phyloP scores from a whole-genome alignment of 1,140 invertebrate species.

The Reticulitermes speratus region DNA sequence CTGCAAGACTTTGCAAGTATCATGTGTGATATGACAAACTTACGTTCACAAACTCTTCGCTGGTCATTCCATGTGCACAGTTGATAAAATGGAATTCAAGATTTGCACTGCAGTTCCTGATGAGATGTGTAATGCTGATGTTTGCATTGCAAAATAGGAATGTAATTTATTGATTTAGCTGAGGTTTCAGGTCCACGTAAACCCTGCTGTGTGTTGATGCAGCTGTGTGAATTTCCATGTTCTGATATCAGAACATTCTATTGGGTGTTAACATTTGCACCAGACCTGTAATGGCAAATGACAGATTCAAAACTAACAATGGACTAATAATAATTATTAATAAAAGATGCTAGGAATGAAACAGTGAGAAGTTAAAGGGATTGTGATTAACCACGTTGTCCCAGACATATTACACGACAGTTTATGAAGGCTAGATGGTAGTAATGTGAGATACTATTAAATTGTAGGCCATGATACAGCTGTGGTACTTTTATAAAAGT shows the following conservation, averaged over 20 bases:
- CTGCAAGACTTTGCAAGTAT: neutral
- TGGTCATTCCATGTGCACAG: neutral
- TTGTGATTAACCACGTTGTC: neutral
- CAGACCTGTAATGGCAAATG: neutral
- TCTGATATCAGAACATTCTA: neutral
- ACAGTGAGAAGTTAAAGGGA: neutral
- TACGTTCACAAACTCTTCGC: neutral
- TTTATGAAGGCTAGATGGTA: neutral
- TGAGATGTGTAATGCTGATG: too few species aligned
- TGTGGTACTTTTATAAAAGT: too few species aligned
- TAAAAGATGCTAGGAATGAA: neutral
- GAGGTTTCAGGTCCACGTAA: neutral
- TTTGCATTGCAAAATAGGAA: neutral
- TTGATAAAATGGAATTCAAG: too few species aligned
- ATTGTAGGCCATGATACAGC: neutral
- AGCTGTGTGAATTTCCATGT: neutral
- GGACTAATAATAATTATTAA: neutral
- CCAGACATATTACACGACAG: neutral
- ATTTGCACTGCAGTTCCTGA: neutral
- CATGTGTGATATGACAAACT: neutral
- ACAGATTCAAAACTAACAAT: neutral
- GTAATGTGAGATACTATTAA: neutral
- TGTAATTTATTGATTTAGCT: neutral
- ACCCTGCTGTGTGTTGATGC: neutral
- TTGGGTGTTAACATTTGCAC: neutral